These are phyloP conservation scores for Drosophila nebulosa DNA, from an alignment of 1,140 invertebrate genomes.

Conservation along the genomic window DNA sequence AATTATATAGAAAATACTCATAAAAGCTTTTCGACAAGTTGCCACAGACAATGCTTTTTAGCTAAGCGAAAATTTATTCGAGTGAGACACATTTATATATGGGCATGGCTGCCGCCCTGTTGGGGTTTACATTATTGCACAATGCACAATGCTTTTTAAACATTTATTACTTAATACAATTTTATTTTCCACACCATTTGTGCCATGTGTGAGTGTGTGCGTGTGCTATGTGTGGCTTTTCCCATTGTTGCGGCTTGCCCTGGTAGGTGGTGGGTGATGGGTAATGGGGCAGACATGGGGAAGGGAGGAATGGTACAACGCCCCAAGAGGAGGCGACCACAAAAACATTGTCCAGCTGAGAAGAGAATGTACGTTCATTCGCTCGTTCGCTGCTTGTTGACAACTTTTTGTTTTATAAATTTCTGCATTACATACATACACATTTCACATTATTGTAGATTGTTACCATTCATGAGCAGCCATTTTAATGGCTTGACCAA, in stretches of 20 bases:
- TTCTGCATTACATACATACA: background rate
- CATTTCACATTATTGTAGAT: constrained; percentile 1
- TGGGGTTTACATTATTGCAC: background rate
- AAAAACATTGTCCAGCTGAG: background rate
- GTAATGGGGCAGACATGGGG: background rate
- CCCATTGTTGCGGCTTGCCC: constrained; percentile 2
- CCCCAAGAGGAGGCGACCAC: constrained; percentile 2
- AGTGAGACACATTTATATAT: background rate
- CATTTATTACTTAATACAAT: constrained; percentile 28
- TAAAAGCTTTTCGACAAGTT: background rate
- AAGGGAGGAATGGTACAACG: background rate
- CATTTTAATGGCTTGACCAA: background rate
- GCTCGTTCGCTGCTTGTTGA: background rate
- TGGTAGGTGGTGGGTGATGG: background rate
- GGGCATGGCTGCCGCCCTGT: background rate
- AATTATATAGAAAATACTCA: background rate
- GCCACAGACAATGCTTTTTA: background rate
- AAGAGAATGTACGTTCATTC: background rate
- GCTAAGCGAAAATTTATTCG: background rate
- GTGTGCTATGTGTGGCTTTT: constrained; percentile 4
- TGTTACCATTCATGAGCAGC: background rate
- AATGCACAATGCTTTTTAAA: constrained; percentile 10
- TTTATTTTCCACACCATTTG: constrained; percentile 21
- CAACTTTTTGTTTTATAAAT: constrained; percentile 12
- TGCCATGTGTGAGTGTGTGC: constrained; percentile 3